Percentiles rank a stretch among this genome's conserved stretches.
phyloP scores from a whole-genome alignment of 2,113 vertebrate species.

The Scytalopus superciliaris region DNA sequence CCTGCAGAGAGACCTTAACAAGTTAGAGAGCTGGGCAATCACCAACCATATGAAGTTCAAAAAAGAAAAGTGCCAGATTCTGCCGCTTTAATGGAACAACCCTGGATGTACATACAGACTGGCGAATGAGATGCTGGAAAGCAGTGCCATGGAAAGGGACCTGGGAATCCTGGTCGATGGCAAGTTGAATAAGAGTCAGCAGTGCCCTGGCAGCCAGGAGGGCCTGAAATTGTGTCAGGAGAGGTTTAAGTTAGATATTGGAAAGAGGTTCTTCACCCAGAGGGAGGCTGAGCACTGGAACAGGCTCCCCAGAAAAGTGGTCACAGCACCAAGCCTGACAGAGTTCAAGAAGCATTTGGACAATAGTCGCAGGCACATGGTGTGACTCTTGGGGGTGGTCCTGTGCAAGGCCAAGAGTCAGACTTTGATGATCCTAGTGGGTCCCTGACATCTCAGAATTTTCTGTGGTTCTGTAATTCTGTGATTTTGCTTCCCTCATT shows the following conservation, averaged over 20 bases:
- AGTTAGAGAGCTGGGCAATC: background rate
- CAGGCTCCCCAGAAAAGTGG: background rate
- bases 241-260: background rate
- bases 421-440: background rate
- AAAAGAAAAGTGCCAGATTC: background rate
- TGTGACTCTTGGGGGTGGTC: background rate
- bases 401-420: background rate
- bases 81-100: background rate
- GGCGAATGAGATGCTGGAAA: background rate
- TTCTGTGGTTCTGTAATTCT: background rate
- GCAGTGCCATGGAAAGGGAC: background rate
- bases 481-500: background rate
- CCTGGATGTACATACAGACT: background rate
- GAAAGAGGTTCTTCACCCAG: background rate
- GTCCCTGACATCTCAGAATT: background rate
- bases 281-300: background rate
- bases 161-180: rapidly evolving
- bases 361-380: background rate
- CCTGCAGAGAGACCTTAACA: background rate
- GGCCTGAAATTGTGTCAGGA: background rate
- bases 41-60: background rate
- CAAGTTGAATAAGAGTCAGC: background rate
- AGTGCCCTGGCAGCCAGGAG: background rate
- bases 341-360: background rate
- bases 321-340: background rate